phyloP scores from a whole-genome alignment of 1,140 invertebrate species.

The Physella acuta region DNA sequence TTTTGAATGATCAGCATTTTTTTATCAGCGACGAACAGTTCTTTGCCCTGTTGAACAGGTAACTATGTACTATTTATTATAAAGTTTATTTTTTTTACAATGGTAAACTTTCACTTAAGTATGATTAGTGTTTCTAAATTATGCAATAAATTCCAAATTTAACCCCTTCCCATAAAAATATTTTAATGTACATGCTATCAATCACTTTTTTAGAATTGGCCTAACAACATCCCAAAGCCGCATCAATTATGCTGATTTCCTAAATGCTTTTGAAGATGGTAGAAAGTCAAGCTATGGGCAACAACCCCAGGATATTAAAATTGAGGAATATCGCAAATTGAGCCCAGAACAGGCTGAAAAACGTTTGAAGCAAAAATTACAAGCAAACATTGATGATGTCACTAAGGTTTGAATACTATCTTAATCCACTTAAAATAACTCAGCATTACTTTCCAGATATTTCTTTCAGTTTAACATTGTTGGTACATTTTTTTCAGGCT shows the following conservation, averaged over 20 bases:
- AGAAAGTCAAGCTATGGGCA: conserved; percentile 48
- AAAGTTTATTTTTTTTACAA: background rate
- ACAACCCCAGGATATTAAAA: conserved; percentile 32
- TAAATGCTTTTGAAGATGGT: conserved; percentile 56
- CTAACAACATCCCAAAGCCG: conserved; percentile 41
- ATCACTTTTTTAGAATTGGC: conserved; percentile 42
- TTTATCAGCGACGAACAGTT: conserved; percentile 55
- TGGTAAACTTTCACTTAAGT: background rate
- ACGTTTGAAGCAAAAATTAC: conserved; percentile 41
- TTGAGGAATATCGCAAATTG: conserved; percentile 41
- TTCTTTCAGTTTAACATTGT: background rate
- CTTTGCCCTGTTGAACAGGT: conserved; percentile 52
- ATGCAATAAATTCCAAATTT: background rate
- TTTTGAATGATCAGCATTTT: conserved; percentile 51
- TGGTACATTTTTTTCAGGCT: conserved; percentile 36
- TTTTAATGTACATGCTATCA: background rate
- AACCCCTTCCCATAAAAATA: background rate
- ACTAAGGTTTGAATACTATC: conserved; percentile 33
- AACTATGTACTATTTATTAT: background rate
- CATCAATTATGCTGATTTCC: conserved; percentile 52
- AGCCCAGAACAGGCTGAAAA: conserved; percentile 44
- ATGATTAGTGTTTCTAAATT: background rate
- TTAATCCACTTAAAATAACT: background rate
- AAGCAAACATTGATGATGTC: conserved; percentile 41
- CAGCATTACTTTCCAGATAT: background rate